Evolutionary conservation across 2,888 invertebrate genomes (phyloP).

Genomic region (Celastrina argiolus): DNA sequence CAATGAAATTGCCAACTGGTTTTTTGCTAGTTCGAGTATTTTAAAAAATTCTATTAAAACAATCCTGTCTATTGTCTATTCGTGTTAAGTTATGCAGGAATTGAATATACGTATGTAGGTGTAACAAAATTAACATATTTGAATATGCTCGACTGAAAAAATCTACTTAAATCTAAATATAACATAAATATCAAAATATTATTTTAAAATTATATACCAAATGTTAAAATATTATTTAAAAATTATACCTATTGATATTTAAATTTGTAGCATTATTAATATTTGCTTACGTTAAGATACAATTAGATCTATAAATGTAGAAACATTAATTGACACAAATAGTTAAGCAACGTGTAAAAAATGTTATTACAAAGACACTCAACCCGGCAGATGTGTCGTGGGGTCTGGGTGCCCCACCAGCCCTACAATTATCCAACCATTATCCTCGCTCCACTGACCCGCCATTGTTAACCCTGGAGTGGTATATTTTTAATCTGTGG

Average conservation of each 20-base stretch:
- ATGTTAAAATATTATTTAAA: too few relatives aligned
- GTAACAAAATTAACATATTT: too few relatives aligned
- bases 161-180: too few relatives aligned
- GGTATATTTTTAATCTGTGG: slow-evolving; percentile 35
- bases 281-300: too few relatives aligned
- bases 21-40: not conserved
- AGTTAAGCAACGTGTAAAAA: slow-evolving; percentile 8
- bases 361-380: slow-evolving; percentile 1
- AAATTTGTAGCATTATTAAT: too few relatives aligned
- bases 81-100: too few relatives aligned
- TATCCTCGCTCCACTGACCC: slow-evolving; percentile 14
- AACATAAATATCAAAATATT: too few relatives aligned
- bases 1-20: slow-evolving; percentile 3
- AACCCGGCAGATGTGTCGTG: slow-evolving; percentile 1
- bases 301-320: not conserved
- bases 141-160: too few relatives aligned
- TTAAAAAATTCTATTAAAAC: not conserved
- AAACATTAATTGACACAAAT: not conserved
- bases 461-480: slow-evolving; percentile 28
- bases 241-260: too few relatives aligned
- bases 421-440: slow-evolving; percentile 9
- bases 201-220: too few relatives aligned
- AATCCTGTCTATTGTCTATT: not conserved
- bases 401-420: not conserved
- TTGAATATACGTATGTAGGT: too few relatives aligned